Percentiles rank a stretch among this genome's conserved stretches.
Conservation (phyloP, 2,797 vertebrate species). For the Labroides dimidiatus region DNA sequence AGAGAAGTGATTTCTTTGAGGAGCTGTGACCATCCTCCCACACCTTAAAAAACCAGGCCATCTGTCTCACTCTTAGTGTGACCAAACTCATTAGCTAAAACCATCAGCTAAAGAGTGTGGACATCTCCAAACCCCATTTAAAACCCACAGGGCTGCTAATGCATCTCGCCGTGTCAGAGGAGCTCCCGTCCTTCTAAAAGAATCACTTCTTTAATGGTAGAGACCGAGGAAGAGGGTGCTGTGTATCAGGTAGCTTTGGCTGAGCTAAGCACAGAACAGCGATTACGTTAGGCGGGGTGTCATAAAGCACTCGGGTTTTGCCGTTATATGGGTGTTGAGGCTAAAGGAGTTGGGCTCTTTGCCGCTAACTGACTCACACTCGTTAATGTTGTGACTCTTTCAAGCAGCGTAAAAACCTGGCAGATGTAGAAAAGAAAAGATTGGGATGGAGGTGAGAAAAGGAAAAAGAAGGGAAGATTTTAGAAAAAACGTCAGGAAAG, state of each 20-base stretch:
- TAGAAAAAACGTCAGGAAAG: constrained; percentile 60
- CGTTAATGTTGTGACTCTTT: constrained; percentile 89
- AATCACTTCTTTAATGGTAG: constrained; percentile 79
- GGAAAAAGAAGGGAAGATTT: constrained; percentile 62
- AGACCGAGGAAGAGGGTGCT: constrained; percentile 69
- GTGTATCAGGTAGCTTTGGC: constrained; percentile 73
- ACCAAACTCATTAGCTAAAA: constrained; percentile 51
- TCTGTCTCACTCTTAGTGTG: constrained; percentile 23
- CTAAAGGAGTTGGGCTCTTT: constrained; percentile 71
- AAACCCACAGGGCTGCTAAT: constrained; percentile 37
- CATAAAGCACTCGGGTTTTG: constrained; percentile 78
- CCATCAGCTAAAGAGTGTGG: constrained; percentile 47
- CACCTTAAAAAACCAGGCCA: constrained; percentile 10
- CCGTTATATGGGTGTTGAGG: constrained; percentile 68
- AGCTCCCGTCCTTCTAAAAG: constrained; percentile 57
- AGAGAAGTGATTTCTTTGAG: constrained; percentile 76
- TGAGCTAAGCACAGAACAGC: constrained; percentile 82
- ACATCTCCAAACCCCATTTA: constrained; percentile 29
- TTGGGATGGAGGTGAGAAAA: constrained; percentile 82
- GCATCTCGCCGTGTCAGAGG: constrained; percentile 36
- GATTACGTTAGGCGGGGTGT: constrained; percentile 73
- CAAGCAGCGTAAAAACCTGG: constrained; percentile 90
- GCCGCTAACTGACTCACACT: constrained; percentile 87
- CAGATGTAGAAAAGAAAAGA: constrained; percentile 80
- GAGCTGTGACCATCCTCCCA: constrained; percentile 38